Base-by-base conservation (phyloP, 2,888 invertebrate species). In the Oxystoma pomonae region DNA sequence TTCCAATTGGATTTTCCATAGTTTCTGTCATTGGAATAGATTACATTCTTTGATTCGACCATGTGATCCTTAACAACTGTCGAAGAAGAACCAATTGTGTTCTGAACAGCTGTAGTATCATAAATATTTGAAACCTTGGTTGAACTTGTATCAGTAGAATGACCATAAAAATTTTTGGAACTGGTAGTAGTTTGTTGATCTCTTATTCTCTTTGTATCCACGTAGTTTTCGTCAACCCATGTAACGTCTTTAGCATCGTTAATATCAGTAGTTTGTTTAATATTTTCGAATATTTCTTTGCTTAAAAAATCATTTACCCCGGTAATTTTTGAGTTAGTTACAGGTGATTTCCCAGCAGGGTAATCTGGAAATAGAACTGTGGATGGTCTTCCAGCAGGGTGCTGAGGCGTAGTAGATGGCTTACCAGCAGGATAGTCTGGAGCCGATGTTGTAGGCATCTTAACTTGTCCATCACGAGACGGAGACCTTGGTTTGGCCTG, bases 41-140 rank as follows among this genome's bases (percentile, higher is more conserved):
- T 68, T 20, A 77, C 68, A 69, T 80, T 77, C 22, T 72, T 78
- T n/a, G 73, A 70, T 72, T 84, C 83, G 68, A 81, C 81, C n/a
- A 75, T 78, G 58, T 69, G 66, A 70, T 83, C 83, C 72, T 81
- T 80, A 70, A 83, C 80, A 69, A 85, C 82, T 55, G 77, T 82
- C 2, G 81, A 81, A 67, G 63, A 73, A n/a, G 76, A 75, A 52
- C 78, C 78, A 51, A 79, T 80, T 16, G 78, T 78, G 62, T 78
- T 80, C 69, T 80, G 79, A 16, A 76, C 72, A 22, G 80, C 78
- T 52, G 68, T 76, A 16, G 77, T 74, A 61, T 79, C 79, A 61
- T 78, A 79, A 5, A 76, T 75, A 59, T 79, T 79, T 57, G 69
- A 70, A 1, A 79, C 78, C 7, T 74, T 16, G 2, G 75, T 77